Evolutionary conservation across 35 echinoderm and acorn worm genomes (phyloP), one percentile per base, ranked within the genome.

Genomic region (Patiria miniata): DNA sequence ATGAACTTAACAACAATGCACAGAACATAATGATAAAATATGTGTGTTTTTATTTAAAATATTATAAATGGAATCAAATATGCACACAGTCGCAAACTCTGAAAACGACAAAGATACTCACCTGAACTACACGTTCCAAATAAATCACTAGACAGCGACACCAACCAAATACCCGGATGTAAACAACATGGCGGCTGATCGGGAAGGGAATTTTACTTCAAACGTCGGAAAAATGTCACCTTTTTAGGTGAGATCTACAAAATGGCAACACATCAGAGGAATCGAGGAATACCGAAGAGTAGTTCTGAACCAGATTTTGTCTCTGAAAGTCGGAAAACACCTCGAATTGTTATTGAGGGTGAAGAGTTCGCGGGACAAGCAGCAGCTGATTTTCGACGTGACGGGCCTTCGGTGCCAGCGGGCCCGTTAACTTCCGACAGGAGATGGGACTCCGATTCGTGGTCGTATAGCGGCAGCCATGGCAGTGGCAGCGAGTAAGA

Each of bases 111-210:
- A 12, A 6, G 42, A 6, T 47, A 12, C 29, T 73, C 34, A 30
- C 19, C 21, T 34, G 14, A 30, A 73, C 29, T 73, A 73, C 65
- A 30, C 18, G 65, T 73, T 73, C 23, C 2, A 73, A 36, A 47
- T 47, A 73, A 36, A 47, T 47, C 42, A 12, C 12, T 6, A 47
- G 4, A 6, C 42, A 12, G 42, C 42, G 12, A 47, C 42, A 47
- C 42, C 42, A 32, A 23, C n/a, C 2, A 36, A 30, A 36, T 2
- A 30, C 84, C 59, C 84, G 84, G 68, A 86, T 69, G 88, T 90
- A 90, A 90, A 90, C 88, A 90, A 90, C 61, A 90, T 90, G 88
- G 88, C 88, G 88, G 59, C 54, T 19, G 40, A 28, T 80, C 19
- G 28, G 26, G 28, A 58, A 9, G 1, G 12, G 7, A 57, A 29